Conservation (phyloP, 2,113 vertebrate genomes). For the Eudyptes chrysolophus region DNA sequence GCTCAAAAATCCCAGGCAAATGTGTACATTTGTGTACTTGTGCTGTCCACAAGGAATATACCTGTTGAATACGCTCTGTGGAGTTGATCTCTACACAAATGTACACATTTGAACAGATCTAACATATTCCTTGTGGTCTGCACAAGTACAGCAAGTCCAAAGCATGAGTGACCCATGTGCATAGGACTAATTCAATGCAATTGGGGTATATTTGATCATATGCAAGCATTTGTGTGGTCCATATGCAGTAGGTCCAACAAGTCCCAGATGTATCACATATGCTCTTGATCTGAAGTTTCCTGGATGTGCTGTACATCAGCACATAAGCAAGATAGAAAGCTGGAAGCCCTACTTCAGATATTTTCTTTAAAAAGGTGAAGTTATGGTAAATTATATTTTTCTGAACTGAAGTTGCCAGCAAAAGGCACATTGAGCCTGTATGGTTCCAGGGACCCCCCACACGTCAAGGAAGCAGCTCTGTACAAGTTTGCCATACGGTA, state of each 20-base stretch:
- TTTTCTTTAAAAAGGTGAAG: neutral
- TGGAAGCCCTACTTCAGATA: neutral
- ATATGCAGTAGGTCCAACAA: neutral
- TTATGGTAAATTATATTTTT: neutral
- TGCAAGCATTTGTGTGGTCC: neutral
- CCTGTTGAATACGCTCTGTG: fast-evolving
- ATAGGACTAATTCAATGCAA: neutral
- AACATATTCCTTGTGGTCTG: neutral
- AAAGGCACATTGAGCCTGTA: neutral
- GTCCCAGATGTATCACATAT: neutral
- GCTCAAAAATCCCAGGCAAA: neutral
- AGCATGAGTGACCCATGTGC: neutral
- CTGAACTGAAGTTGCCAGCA: neutral
- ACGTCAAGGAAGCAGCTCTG: neutral
- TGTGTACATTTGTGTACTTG: neutral
- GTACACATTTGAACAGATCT: neutral
- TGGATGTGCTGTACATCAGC: neutral
- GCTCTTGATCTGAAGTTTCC: neutral
- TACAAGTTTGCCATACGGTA: fast-evolving
- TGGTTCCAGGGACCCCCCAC: neutral
- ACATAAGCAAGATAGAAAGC: neutral
- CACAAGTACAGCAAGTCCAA: neutral
- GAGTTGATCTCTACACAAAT: neutral
- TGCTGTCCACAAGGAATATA: neutral
- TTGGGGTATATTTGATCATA: neutral